phyloP scores from a whole-genome alignment of 2,888 invertebrate genomes.

The Sclerodermus sp. region DNA sequence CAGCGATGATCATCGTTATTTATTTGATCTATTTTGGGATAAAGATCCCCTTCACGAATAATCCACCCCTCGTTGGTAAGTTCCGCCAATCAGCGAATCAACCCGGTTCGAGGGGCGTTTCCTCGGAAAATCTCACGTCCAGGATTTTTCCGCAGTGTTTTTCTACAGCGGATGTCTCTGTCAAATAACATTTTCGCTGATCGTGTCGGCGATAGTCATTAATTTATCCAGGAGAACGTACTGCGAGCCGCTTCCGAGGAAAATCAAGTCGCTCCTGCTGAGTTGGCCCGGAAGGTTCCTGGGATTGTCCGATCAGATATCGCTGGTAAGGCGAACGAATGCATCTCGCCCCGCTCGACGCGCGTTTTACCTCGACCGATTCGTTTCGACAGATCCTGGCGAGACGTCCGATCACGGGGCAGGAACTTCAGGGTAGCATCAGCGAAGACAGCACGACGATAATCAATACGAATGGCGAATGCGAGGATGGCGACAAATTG shows the following conservation, averaged over 20 bases:
- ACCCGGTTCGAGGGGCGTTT: too few species aligned
- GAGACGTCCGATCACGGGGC: slow-evolving; percentile 37
- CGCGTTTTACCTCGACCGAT: neutral
- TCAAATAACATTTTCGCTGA: slow-evolving; percentile 60
- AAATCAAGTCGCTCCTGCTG: slow-evolving; percentile 58
- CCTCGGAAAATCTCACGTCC: neutral
- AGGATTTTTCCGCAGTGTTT: slow-evolving; percentile 57
- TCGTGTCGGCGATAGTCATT: slow-evolving; percentile 62
- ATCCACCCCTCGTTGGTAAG: slow-evolving; percentile 64
- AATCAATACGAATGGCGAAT: slow-evolving; percentile 32
- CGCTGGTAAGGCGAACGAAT: slow-evolving; percentile 46
- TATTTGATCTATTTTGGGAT: slow-evolving; percentile 68
- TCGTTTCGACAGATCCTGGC: slow-evolving; percentile 33
- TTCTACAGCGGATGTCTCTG: slow-evolving; percentile 62
- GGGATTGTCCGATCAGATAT: slow-evolving; percentile 55
- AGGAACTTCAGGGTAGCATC: slow-evolving; percentile 42
- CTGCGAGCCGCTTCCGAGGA: slow-evolving; percentile 60
- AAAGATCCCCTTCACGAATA: slow-evolving; percentile 62
- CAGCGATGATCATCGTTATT: slow-evolving; percentile 64
- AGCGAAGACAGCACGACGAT: slow-evolving; percentile 26
- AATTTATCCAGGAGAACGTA: slow-evolving; percentile 60
- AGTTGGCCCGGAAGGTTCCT: slow-evolving; percentile 57
- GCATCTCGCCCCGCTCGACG: neutral
- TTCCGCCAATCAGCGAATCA: too few species aligned
- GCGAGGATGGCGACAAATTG: slow-evolving; percentile 38